phyloP scores from a whole-genome alignment of 92 coral and sea anemone species.

The Isaurus tuberculatus region DNA sequence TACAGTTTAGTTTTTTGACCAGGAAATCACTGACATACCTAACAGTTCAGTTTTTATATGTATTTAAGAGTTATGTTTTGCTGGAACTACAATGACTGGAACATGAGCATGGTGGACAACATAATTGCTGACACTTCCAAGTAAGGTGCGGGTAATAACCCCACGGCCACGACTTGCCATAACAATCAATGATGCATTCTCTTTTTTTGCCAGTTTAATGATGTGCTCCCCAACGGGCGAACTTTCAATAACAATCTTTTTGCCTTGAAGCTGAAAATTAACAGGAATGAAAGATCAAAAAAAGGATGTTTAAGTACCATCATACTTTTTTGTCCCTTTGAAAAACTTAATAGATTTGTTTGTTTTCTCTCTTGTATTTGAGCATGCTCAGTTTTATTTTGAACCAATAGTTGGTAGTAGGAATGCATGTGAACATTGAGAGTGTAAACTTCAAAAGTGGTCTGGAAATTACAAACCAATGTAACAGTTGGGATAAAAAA shows the following conservation, averaged over 20 bases:
- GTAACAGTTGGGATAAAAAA: too few species aligned
- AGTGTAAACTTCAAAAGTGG: too few species aligned
- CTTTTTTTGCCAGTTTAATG: constrained; percentile 27
- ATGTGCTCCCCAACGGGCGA: constrained; percentile 35
- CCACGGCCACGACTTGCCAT: constrained; percentile 30
- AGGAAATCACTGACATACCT: not conserved
- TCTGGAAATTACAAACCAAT: too few species aligned
- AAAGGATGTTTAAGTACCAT: too few species aligned
- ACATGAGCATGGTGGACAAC: constrained; percentile 27
- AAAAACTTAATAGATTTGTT: too few species aligned
- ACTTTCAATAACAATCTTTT: constrained; percentile 20
- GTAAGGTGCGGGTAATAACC: constrained; percentile 20
- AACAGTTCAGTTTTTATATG: not conserved
- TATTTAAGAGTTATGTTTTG: not conserved
- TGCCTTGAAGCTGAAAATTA: constrained; percentile 27
- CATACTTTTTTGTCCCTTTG: too few species aligned
- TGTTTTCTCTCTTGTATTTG: too few species aligned
- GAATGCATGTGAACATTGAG: too few species aligned
- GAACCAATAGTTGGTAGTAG: too few species aligned
- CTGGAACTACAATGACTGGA: constrained; percentile 10
- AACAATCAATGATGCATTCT: constrained; percentile 36
- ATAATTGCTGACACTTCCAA: constrained; percentile 47
- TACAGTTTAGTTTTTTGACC: not conserved
- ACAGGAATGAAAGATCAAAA: too few species aligned
- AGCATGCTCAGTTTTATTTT: too few species aligned